Evolutionary conservation across 2,113 vertebrate genomes (phyloP).

Genomic region (Urocitellus parryii): DNA sequence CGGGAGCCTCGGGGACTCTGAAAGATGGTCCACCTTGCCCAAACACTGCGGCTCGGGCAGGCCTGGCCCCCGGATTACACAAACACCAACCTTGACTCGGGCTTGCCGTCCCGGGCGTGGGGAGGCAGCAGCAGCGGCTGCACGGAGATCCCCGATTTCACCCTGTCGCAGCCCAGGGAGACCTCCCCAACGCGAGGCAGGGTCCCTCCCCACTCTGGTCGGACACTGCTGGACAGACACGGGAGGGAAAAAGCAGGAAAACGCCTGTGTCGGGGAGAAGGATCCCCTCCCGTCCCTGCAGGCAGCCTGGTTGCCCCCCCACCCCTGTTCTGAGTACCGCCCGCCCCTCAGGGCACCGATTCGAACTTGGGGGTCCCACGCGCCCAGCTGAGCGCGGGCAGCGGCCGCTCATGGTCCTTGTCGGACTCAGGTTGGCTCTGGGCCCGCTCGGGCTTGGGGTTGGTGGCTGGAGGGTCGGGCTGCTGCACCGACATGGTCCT

Average conservation of each 20-base stretch:
- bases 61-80: neutral
- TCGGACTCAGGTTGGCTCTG: constrained; percentile 98
- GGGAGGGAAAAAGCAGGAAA: constrained; percentile 80
- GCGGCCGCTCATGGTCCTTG: constrained; percentile 93
- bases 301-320: constrained; percentile 20
- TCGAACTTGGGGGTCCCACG: constrained; percentile 94
- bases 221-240: constrained; percentile 81
- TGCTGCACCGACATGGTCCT: constrained; percentile 98
- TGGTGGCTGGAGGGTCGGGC: constrained; percentile 93
- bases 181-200: neutral
- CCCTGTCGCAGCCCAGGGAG: neutral
- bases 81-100: neutral
- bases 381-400: constrained; percentile 90
- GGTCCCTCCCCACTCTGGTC: constrained; percentile 64
- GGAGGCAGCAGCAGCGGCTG: constrained; percentile 35
- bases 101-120: neutral
- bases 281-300: constrained; percentile 59
- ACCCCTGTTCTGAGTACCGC: constrained; percentile 17
- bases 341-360: constrained; percentile 86
- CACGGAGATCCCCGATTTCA: neutral
- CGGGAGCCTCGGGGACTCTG: neutral
- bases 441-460: constrained; percentile 97
- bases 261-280: constrained; percentile 67
- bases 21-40: neutral
- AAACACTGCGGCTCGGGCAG: neutral